Evolutionary conservation across 2,797 vertebrate species (phyloP).

Genomic region (Tolypeutes matacus): DNA sequence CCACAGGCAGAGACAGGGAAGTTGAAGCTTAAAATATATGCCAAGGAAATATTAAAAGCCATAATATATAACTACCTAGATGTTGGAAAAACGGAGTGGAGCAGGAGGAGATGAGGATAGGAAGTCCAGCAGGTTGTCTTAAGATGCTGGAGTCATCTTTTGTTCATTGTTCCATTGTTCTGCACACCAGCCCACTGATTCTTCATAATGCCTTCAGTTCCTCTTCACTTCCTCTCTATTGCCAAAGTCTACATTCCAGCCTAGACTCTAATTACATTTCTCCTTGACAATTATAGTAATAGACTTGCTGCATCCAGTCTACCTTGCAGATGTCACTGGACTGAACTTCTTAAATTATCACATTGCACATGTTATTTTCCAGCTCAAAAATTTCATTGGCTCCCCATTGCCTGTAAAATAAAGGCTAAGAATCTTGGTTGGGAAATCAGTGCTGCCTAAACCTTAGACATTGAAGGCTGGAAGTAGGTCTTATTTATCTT

Average conservation of each 20-base stretch:
- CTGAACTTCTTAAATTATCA: constrained; percentile 73
- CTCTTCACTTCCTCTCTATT: constrained; percentile 13
- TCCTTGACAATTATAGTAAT: constrained; percentile 71
- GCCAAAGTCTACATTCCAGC: neutral
- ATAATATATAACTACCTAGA: neutral
- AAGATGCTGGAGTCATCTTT: neutral
- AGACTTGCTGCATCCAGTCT: constrained; percentile 60
- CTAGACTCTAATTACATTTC: constrained; percentile 60
- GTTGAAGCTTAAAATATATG: constrained; percentile 78
- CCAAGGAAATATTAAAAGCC: constrained; percentile 70
- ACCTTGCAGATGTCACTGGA: constrained; percentile 63
- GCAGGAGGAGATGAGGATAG: neutral
- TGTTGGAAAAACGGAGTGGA: neutral
- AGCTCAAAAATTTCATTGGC: constrained; percentile 28
- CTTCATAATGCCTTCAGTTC: neutral
- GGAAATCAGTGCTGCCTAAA: neutral
- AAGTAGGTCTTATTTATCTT: neutral
- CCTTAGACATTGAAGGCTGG: neutral
- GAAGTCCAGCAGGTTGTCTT: constrained; percentile 3
- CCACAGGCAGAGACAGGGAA: constrained; percentile 70
- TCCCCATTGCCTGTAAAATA: constrained; percentile 35
- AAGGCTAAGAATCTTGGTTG: constrained; percentile 44
- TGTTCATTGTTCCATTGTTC: constrained; percentile 40
- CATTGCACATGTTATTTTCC: constrained; percentile 67
- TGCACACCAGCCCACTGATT: neutral